These are phyloP conservation scores for Rhinichthys klamathensis DNA, from an alignment of 2,113 vertebrate species.

Conservation along the genomic window DNA sequence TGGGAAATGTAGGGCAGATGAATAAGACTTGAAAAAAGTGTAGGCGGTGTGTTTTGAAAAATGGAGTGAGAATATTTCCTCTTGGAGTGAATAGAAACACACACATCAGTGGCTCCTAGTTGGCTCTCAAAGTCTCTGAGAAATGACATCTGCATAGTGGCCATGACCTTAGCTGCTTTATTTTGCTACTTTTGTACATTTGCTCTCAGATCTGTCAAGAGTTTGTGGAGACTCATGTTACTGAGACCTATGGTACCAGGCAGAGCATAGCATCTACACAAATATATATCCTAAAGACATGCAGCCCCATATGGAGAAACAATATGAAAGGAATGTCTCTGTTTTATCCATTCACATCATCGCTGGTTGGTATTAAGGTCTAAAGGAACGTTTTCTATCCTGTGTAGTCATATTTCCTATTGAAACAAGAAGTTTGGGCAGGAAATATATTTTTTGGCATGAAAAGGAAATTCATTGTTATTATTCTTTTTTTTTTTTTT, in stretches of 20 bases:
- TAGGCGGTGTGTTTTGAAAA: conserved; percentile 33
- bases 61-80: conserved; percentile 39
- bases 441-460: neutral
- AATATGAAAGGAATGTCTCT: conserved; percentile 37
- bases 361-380: conserved; percentile 8
- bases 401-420: neutral
- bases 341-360: conserved; percentile 27
- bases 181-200: conserved; percentile 6
- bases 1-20: conserved; percentile 32
- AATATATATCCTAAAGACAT: conserved; percentile 15
- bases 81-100: neutral
- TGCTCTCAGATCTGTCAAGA: neutral
- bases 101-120: conserved; percentile 11
- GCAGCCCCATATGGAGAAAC: conserved; percentile 20
- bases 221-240: conserved; percentile 6
- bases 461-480: neutral
- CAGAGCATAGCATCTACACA: neutral
- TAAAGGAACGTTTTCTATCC: neutral
- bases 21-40: conserved; percentile 35
- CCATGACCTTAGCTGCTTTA: neutral
- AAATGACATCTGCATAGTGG: conserved; percentile 3
- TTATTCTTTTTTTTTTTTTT: too few relatives aligned
- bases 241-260: neutral
- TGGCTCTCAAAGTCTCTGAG: neutral
- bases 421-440: neutral